Base-by-base conservation (phyloP, 2,113 vertebrate species). In the Callospermophilus lateralis region DNA sequence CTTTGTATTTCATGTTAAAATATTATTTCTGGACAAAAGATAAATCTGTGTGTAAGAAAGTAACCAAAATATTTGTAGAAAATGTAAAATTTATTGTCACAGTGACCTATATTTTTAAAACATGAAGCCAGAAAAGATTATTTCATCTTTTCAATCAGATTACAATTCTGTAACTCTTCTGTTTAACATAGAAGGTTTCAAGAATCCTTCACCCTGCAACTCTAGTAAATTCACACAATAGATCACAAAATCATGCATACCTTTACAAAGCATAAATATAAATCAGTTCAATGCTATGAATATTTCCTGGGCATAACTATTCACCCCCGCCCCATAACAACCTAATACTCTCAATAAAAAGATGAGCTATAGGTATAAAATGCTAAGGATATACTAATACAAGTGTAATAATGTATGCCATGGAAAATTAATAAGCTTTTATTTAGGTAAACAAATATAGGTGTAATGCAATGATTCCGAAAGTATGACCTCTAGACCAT, bases 21-120 rank as follows among this genome's bases (percentile, higher is more conserved):
- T 73, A 78, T n/a, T 70, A 63, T 68, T 80, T 92, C 79, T n/a
- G 58, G 42, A 37, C n/a, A 89, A 68, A 89, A n/a, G 17, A 79
- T 84, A 80, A 81, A 96, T 37, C 24, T 63, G 32, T 89, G 51
- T 22, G n/a, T 28, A 85, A 53, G 15, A 80, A 1, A 90, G 28
- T 12, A 86, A 83, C 1, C 3, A 93, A 68, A 95, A 58, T 70
- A 53, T 55, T 72, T 86, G 63, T 5, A 85, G 63, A 88, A 87
- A 74, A 89, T 61, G 19, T 45, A 42, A 55, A 89, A 84, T 90
- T 68, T 63, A 84, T 83, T 48, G 28, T 51, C 48, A 84, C 28
- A 51, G 0, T 83, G 79, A 84, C 13, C 55, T 87, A 7, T 37
- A 81, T 67, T 72, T 93, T 77, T 34, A 91, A n/a, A 90, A 68